phyloP scores from a whole-genome alignment of 2,888 invertebrate species.

The Eledona agricola region DNA sequence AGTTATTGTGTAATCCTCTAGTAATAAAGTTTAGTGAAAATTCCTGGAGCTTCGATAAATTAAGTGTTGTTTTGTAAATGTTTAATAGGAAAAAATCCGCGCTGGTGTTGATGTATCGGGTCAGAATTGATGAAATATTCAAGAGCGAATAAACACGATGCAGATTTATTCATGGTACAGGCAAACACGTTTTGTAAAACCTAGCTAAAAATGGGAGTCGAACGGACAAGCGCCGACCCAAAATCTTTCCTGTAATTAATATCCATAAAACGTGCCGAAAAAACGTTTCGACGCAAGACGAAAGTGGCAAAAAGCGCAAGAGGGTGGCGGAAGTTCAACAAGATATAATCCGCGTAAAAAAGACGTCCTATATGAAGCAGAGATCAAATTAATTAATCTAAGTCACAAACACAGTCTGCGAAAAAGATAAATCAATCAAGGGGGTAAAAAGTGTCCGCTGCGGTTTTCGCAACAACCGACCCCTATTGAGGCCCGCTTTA shows the following conservation, averaged over 20 bases:
- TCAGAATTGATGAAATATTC: conserved; percentile 36
- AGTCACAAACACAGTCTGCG: conserved; percentile 48
- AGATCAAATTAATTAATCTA: conserved; percentile 50
- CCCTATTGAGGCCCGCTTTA: conserved; percentile 19
- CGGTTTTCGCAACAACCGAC: conserved; percentile 34
- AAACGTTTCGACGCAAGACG: conserved; percentile 32
- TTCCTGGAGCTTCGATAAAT: conserved; percentile 19
- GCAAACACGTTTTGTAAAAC: conserved; percentile 7
- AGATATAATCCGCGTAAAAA: conserved; percentile 33
- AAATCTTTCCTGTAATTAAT: conserved; percentile 31
- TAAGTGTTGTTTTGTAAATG: conserved; percentile 15
- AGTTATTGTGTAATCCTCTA: conserved; percentile 20
- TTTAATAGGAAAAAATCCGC: too few relatives aligned
- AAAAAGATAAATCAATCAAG: conserved; percentile 48
- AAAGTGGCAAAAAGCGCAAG: conserved; percentile 28
- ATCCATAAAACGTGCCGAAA: conserved; percentile 29
- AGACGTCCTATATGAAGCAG: conserved; percentile 30
- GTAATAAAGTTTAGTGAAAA: conserved; percentile 27
- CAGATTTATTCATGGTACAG: conserved; percentile 35
- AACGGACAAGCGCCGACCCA: too few relatives aligned
- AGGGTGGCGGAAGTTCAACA: conserved; percentile 30
- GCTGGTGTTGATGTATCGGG: conserved; percentile 23
- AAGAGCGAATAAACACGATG: conserved; percentile 28
- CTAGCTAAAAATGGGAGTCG: too few relatives aligned
- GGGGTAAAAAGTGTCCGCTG: conserved; percentile 34